These are phyloP conservation scores for Eulemur rubriventer DNA, from an alignment of 2,797 vertebrate species.

Conservation along the genomic window DNA sequence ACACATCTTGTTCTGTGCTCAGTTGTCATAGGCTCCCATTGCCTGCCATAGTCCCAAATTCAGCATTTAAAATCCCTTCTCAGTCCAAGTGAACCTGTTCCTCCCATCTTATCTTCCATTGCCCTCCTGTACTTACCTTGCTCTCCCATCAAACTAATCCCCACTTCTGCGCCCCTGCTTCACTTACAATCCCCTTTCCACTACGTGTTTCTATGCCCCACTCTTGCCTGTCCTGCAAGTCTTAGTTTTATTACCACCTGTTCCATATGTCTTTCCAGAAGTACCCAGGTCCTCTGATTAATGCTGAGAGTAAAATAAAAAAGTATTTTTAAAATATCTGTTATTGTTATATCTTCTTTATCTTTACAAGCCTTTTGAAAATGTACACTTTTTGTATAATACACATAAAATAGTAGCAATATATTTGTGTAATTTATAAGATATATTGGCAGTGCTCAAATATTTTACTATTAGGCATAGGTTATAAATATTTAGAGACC, in stretches of 20 bases:
- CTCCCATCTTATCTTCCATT: background rate
- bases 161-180: background rate
- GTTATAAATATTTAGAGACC: background rate
- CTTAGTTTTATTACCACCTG: background rate
- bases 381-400: background rate
- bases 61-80: background rate
- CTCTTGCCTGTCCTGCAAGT: background rate
- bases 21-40: background rate
- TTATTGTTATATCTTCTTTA: background rate
- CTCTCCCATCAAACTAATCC: background rate
- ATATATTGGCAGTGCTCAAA: background rate
- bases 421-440: background rate
- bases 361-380: conserved; percentile 1
- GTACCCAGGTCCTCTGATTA: background rate
- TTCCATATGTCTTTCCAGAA: background rate
- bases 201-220: rapidly evolving
- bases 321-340: background rate
- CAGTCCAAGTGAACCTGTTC: background rate
- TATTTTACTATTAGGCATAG: background rate
- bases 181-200: too few relatives aligned
- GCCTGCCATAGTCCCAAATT: background rate
- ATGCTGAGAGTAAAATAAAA: background rate
- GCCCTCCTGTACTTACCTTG: background rate
- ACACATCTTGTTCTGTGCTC: background rate
- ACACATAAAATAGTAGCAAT: background rate